Base-by-base conservation (phyloP, 2,888 invertebrate genomes). In the Lepetodrilus schrolli region DNA sequence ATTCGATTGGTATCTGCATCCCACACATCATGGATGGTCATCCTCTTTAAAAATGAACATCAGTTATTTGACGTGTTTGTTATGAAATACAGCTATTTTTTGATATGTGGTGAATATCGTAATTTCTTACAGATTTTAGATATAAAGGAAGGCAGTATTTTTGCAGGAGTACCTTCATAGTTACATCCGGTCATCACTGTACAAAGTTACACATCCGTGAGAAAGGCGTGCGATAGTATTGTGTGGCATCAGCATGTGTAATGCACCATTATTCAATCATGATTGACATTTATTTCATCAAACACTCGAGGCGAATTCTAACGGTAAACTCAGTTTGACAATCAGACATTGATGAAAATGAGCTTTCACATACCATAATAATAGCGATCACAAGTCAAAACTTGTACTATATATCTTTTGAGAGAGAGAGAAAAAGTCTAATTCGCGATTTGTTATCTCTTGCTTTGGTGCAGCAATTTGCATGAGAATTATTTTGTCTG, bases 81-180 rank as follows among this genome's bases (percentile, higher is more conserved):
- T 43, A n/a, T n/a, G 13, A 17, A 43, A 43, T 43, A 43, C 43
- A 43, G 17, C 17, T 43, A 43, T 43, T 43, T 58, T 58, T 58
- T 58, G 58, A 58, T 58, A 58, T 58, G 17, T 43, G 43, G 43
- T 43, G n/a, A 43, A 17, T 43, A 8, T 17, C 43, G 17, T 17
- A 17, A 13, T 43, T 43, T 43, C 58, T 58, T 23, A 58, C 21
- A 58, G 58, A 58, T 58, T 58, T 58, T 48, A n/a, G 43, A 43
- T 17, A 43, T 17, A 43, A 34, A 30, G 58, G 58, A 58, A 58
- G 58, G 58, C 58, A 58, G 58, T 58, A 58, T 58, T 58, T 58
- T 58, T 58, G 30, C 58, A 58, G 58, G 34, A 17, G 58, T 58
- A 17, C 23, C 26, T 30, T 58, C 58, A 43, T 43, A 4, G 34